These are phyloP conservation scores for Athene cunicularia DNA, from an alignment of 2,113 vertebrate genomes.

Conservation along the genomic window DNA sequence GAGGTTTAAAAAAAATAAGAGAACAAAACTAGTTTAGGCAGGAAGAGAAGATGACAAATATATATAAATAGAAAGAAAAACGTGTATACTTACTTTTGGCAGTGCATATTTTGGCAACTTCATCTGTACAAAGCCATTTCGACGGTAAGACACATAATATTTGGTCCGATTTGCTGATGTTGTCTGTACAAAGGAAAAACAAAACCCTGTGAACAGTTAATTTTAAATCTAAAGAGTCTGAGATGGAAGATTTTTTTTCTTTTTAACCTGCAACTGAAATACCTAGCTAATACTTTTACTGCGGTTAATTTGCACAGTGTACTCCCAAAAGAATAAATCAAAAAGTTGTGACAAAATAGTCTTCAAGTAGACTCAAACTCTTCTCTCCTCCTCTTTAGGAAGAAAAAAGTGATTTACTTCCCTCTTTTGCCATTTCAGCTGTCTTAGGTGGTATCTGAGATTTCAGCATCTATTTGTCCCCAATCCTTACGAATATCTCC, in stretches of 20 bases:
- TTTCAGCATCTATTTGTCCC: neutral
- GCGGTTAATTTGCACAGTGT: neutral
- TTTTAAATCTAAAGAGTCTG: neutral
- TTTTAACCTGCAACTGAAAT: neutral
- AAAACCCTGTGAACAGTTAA: neutral
- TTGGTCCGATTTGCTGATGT: constrained; percentile 88
- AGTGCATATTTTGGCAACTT: constrained; percentile 92
- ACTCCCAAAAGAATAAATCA: neutral
- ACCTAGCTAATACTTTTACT: neutral
- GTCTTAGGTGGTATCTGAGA: neutral
- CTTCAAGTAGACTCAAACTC: neutral
- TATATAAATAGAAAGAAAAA: neutral
- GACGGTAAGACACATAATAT: constrained; percentile 89
- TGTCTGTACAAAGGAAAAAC: constrained; percentile 75
- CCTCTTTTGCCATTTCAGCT: neutral
- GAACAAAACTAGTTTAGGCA: neutral
- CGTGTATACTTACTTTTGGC: constrained; percentile 83
- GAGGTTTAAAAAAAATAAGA: neutral
- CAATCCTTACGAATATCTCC: neutral
- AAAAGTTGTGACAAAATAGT: neutral
- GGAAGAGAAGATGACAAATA: neutral
- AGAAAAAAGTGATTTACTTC: neutral
- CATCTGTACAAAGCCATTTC: constrained; percentile 90
- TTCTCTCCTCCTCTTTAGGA: neutral
- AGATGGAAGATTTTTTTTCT: neutral